These are phyloP conservation scores for Bolborhynchus lineola DNA, from an alignment of 2,113 vertebrate species.

Conservation along the genomic window DNA sequence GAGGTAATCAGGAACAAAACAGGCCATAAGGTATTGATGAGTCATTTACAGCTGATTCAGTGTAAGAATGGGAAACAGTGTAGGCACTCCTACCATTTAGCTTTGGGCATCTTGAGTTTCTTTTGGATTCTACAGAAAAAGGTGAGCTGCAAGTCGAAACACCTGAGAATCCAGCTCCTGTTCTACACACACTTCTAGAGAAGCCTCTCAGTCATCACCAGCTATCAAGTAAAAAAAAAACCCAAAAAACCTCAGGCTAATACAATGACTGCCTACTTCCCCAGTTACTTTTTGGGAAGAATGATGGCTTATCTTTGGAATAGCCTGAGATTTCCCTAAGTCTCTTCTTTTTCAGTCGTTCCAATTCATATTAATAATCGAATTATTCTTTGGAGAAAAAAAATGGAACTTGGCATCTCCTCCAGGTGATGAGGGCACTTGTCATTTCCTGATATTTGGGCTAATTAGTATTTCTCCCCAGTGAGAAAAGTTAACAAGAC, in stretches of 20 bases:
- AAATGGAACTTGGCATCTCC: background rate
- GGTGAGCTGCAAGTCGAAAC: background rate
- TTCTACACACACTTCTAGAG: background rate
- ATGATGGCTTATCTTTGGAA: background rate
- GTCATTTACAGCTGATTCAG: background rate
- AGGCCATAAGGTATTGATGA: background rate
- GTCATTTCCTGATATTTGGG: background rate
- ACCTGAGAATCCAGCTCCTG: background rate
- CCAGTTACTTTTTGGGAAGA: background rate
- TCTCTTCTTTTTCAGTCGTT: background rate
- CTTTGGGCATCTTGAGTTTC: background rate
- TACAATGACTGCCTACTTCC: background rate
- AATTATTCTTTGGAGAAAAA: background rate
- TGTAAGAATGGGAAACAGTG: background rate
- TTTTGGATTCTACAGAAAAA: background rate
- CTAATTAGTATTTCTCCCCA: background rate
- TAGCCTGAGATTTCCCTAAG: background rate
- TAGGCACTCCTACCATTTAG: background rate
- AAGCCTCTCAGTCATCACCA: background rate
- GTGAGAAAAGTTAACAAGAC: background rate
- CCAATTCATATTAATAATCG: background rate
- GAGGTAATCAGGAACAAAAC: background rate
- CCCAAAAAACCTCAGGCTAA: background rate
- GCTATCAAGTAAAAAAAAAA: background rate
- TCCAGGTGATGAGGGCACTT: background rate